These are phyloP conservation scores for Uropsilus gracilis DNA, from an alignment of 2,113 vertebrate genomes.

Conservation along the genomic window DNA sequence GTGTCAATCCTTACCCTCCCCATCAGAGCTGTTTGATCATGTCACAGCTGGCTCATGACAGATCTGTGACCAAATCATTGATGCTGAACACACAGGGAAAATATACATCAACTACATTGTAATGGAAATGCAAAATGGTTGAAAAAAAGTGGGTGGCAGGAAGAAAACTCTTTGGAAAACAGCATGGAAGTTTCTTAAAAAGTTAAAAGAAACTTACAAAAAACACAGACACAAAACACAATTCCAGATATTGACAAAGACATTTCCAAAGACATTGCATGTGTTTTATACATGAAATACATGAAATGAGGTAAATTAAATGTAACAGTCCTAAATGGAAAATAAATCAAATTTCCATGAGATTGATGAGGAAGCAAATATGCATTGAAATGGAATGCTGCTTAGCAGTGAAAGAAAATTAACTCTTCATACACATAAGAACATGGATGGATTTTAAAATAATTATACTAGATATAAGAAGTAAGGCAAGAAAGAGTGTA, in stretches of 20 bases:
- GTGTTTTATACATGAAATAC: neutral
- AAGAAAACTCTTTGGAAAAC: neutral
- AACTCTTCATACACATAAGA: neutral
- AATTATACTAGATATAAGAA: neutral
- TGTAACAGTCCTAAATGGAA: neutral
- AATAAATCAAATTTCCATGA: neutral
- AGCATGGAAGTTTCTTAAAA: neutral
- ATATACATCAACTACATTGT: neutral
- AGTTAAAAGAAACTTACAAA: neutral
- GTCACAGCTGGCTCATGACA: too few species aligned
- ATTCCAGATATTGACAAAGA: neutral
- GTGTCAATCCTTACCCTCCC: too few species aligned
- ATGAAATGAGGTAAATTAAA: too few species aligned
- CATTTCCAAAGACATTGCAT: neutral
- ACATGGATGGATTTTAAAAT: neutral
- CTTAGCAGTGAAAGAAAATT: neutral
- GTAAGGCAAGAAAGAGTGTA: neutral
- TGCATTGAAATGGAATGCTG: neutral
- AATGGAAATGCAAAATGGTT: neutral
- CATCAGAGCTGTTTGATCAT: too few species aligned
- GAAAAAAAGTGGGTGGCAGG: too few species aligned
- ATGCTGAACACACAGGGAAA: neutral
- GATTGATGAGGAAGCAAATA: neutral
- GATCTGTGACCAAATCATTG: neutral
- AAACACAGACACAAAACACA: neutral